Percentiles rank a stretch among this genome's conserved stretches.
Evolutionary conservation across 2,888 invertebrate species (phyloP).

Genomic region (Stenurella melanura): DNA sequence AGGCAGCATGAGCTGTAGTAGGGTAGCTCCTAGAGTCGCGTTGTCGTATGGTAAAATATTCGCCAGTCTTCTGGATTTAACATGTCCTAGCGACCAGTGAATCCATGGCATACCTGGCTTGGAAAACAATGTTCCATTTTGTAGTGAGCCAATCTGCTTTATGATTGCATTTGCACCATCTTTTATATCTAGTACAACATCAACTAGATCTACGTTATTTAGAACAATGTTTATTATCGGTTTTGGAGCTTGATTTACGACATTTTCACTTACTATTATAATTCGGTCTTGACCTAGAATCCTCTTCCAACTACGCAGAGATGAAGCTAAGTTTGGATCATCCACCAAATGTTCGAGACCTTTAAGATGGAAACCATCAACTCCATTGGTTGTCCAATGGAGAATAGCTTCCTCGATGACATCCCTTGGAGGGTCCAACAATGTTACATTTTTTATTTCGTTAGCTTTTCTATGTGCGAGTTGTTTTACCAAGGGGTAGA

Average conservation of each 20-base stretch:
- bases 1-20: conserved; percentile 88
- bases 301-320: conserved; percentile 82
- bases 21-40: conserved; percentile 80
- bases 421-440: conserved; percentile 61
- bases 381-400: conserved; percentile 84
- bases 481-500: conserved; percentile 75
- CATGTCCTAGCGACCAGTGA: conserved; percentile 85
- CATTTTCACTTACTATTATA: conserved; percentile 80
- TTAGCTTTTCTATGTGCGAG: conserved; percentile 58
- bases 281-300: conserved; percentile 79
- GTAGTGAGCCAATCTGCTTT: conserved; percentile 76
- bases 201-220: conserved; percentile 82
- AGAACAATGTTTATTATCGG: conserved; percentile 78
- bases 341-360: conserved; percentile 82
- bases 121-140: conserved; percentile 78
- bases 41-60: conserved; percentile 76
- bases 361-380: conserved; percentile 93
- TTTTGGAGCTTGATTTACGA: conserved; percentile 74
- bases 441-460: conserved; percentile 48
- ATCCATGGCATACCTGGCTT: conserved; percentile 83
- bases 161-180: conserved; percentile 78
- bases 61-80: conserved; percentile 78
- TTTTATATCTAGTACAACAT: conserved; percentile 79
- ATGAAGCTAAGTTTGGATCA: conserved; percentile 77
- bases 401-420: conserved; percentile 78